Percentiles rank a stretch among this genome's conserved stretches.
These are phyloP conservation scores for Congeria kusceri DNA, from an alignment of 2,888 invertebrate species.

Conservation along the genomic window DNA sequence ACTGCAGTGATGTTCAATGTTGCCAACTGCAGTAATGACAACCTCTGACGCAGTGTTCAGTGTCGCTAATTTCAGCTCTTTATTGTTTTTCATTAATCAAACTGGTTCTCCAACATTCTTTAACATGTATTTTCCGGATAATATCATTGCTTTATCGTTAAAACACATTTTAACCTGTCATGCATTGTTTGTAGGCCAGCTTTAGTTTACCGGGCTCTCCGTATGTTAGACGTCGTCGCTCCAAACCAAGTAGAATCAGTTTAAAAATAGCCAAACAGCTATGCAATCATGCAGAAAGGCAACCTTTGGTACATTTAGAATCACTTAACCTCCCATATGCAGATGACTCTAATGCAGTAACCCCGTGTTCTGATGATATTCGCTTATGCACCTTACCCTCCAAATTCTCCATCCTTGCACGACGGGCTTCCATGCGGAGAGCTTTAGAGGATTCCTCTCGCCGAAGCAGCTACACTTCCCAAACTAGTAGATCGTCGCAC, in stretches of 20 bases:
- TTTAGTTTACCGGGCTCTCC: constrained; percentile 98
- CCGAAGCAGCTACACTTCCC: constrained; percentile 77
- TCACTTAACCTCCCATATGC: constrained; percentile 92
- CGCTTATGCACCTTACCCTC: constrained; percentile 82
- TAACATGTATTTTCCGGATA: no score
- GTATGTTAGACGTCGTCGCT: constrained; percentile 93
- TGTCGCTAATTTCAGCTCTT: no score
- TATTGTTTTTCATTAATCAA: no score
- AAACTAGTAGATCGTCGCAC: constrained; percentile 73
- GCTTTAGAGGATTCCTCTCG: constrained; percentile 52
- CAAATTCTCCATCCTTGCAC: constrained; percentile 86
- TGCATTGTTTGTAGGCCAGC: constrained; percentile 91
- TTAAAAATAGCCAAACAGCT: constrained; percentile 68
- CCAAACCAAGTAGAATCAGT: constrained; percentile 92
- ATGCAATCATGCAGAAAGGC: constrained; percentile 89
- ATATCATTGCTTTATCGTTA: no score
- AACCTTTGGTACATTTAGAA: constrained; percentile 96
- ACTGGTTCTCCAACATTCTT: no score
- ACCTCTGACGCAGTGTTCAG: no score
- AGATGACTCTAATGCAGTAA: constrained; percentile 98
- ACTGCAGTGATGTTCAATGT: no score
- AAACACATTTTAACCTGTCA: background rate
- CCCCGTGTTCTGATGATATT: constrained; percentile 97
- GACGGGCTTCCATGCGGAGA: constrained; percentile 66
- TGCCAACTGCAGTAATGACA: no score